Percentiles rank a stretch among this genome's conserved stretches.
These are phyloP conservation scores for Pristionchus mayeri DNA, from an alignment of 2,888 invertebrate genomes.

Conservation along the genomic window DNA sequence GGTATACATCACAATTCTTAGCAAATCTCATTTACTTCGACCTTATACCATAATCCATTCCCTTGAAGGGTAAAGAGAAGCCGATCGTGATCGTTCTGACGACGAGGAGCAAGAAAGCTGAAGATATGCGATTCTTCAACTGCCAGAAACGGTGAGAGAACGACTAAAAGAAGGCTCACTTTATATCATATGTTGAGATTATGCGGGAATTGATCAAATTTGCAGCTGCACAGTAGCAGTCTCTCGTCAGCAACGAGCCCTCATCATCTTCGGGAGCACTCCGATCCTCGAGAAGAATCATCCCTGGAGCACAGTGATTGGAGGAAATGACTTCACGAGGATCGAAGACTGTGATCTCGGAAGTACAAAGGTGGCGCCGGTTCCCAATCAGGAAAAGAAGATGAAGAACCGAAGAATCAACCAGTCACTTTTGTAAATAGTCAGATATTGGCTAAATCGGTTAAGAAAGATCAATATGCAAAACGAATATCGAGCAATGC, in stretches of 20 bases:
- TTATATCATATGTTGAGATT: background rate
- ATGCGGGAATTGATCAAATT: background rate
- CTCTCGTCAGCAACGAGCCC: slow-evolving; percentile 32
- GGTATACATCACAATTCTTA: background rate
- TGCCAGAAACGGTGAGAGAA: slow-evolving; percentile 18
- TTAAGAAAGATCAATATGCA: background rate
- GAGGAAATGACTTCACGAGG: slow-evolving; percentile 17
- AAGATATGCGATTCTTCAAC: slow-evolving; percentile 23
- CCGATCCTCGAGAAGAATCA: background rate
- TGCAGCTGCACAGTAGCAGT: slow-evolving; percentile 28
- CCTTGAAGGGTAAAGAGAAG: slow-evolving; percentile 31
- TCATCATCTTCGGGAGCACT: slow-evolving; percentile 21
- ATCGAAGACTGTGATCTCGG: background rate
- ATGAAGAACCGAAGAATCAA: background rate
- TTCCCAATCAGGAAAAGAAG: background rate
- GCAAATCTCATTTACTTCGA: background rate
- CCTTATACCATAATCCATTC: no score
- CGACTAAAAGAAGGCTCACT: background rate
- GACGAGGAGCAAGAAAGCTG: slow-evolving; percentile 1
- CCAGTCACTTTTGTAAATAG: background rate
- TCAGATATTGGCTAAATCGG: background rate
- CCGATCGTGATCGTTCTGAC: slow-evolving; percentile 41
- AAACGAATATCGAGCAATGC: background rate
- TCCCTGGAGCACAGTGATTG: slow-evolving; percentile 22
- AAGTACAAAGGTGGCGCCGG: background rate